These are phyloP conservation scores for Otocyon megalotis DNA, from an alignment of 2,113 vertebrate genomes.

Conservation along the genomic window DNA sequence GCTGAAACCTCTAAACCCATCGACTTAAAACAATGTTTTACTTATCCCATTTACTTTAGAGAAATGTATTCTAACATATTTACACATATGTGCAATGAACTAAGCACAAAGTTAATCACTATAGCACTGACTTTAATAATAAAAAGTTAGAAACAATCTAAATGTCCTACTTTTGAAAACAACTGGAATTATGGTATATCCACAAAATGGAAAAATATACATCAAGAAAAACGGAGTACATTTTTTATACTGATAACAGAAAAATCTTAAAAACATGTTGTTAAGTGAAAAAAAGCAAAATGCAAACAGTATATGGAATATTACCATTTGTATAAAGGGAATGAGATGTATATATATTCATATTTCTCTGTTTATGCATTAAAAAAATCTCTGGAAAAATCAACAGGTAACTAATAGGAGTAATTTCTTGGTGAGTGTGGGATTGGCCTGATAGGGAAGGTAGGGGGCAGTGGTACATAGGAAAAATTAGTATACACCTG, in stretches of 20 bases:
- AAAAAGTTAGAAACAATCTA: neutral
- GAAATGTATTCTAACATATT: neutral
- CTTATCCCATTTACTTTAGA: neutral
- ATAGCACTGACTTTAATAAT: neutral
- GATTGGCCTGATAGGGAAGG: neutral
- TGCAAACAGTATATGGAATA: neutral
- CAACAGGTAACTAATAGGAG: neutral
- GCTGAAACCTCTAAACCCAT: neutral
- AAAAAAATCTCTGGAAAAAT: neutral
- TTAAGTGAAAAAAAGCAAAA: neutral
- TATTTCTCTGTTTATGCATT: neutral
- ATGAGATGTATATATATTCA: neutral
- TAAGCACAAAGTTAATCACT: neutral
- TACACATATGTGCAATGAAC: neutral
- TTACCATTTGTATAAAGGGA: neutral
- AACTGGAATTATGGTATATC: neutral
- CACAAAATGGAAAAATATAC: neutral
- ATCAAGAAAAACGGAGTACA: neutral
- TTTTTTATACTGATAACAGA: neutral
- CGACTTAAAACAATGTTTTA: neutral
- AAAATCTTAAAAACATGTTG: neutral
- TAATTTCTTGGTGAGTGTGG: neutral
- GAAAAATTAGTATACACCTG: neutral
- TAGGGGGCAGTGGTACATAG: neutral
- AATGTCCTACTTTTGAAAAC: neutral